Base-by-base conservation (phyloP, 2,888 invertebrate species). In the Priocnemis perturbator region DNA sequence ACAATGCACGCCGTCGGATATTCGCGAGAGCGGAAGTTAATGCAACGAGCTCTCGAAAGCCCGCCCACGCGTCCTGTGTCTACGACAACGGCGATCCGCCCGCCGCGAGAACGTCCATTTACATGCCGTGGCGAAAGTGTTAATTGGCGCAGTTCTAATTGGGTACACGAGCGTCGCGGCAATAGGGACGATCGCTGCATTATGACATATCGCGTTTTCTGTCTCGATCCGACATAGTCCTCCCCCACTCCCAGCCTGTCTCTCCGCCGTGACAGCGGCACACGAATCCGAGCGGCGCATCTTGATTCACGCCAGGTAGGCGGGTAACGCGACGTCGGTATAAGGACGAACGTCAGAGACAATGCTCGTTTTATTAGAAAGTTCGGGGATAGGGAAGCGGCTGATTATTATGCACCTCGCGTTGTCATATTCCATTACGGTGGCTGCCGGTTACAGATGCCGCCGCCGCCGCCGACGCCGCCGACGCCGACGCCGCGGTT, bases 361-460 rank as follows among this genome's bases (percentile, higher is more conserved):
- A 85, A 85, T 82, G 74, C 79, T 77, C 80, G 83, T 86, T 85
- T 84, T 83, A 83, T 81, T 76, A 74, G 77, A 78, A 85, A 86
- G 86, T 86, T 86, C 66, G 69, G 77, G 70, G 74, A 47, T 62
- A 62, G 75, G 68, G 79, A 76, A 80, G 76, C 74, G 78, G 81
- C 77, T 84, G 84, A 86, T 86, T 86, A 86, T 86, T 85, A 86
- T 85, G 84, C 85, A 77, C 81, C 77, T 77, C 78, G 74, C 82
- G 83, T 83, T 86, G 85, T 87, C 86, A 86, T 86, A 85, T 87
- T 86, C 87, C 85, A 87, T 87, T 86, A 87, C 77, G 70, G 77
- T 74, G 75, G 81, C 84, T 85, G 87, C 86, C 87, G 85, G 82
- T 82, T 86, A 85, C 86, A 86, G 85, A 81, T 64, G 75, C 78